Conservation (phyloP, 2,888 invertebrate species). For the Caradrina clavipalpis region DNA sequence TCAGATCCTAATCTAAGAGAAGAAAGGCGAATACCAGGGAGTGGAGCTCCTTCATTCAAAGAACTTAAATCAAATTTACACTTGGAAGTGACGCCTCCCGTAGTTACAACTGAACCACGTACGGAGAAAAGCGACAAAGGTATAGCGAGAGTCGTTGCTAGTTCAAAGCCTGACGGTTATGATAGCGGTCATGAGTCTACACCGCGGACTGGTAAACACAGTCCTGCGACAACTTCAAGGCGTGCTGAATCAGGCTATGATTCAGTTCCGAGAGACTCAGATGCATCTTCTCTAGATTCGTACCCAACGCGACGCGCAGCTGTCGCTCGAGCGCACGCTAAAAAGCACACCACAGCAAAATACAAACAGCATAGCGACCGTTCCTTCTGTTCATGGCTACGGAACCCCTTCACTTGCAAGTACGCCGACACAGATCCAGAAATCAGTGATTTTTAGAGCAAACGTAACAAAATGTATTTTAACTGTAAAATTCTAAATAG, state of each 20-base stretch:
- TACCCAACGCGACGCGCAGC: slow-evolving; percentile 88
- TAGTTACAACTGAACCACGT: slow-evolving; percentile 91
- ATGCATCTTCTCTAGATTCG: slow-evolving; percentile 96
- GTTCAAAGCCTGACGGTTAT: slow-evolving; percentile 94
- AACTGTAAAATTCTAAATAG: slow-evolving; percentile 73
- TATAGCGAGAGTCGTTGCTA: slow-evolving; percentile 92
- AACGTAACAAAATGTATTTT: slow-evolving; percentile 69
- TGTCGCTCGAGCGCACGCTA: slow-evolving; percentile 87
- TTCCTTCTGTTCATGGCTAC: slow-evolving; percentile 94
- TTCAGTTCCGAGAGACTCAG: slow-evolving; percentile 96
- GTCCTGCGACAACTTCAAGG: slow-evolving; percentile 94
- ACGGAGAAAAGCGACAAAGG: slow-evolving; percentile 92
- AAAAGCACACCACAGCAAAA: slow-evolving; percentile 91
- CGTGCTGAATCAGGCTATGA: slow-evolving; percentile 98
- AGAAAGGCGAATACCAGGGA: slow-evolving; percentile 92
- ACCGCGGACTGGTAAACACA: slow-evolving; percentile 95
- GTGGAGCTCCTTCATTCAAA: slow-evolving; percentile 92
- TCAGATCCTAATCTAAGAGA: slow-evolving; percentile 97
- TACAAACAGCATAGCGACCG: slow-evolving; percentile 94
- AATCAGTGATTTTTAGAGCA: slow-evolving; percentile 91
- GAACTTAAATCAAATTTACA: slow-evolving; percentile 89
- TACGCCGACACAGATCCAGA: slow-evolving; percentile 94
- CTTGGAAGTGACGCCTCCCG: slow-evolving; percentile 89
- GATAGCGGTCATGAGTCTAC: slow-evolving; percentile 96
- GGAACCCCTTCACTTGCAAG: slow-evolving; percentile 95